Evolutionary conservation across 1,140 invertebrate genomes (phyloP).

Genomic region (Papilio xuthus): DNA sequence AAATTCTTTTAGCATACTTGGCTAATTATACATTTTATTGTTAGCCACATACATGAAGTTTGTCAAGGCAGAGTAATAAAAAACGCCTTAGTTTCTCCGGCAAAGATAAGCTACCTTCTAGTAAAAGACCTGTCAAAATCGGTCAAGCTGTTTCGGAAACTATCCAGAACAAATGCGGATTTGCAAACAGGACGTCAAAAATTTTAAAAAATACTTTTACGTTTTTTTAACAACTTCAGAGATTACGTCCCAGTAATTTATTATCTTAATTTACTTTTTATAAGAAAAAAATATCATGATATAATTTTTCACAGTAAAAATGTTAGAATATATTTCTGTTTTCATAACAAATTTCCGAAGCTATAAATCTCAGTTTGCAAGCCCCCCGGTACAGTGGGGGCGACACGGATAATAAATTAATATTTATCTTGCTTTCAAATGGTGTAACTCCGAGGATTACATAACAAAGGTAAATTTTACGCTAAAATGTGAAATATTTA

Average conservation of each 20-base stretch:
- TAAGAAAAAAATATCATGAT: background rate
- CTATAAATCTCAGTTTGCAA: conserved; percentile 15
- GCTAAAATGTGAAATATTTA: conserved; percentile 17
- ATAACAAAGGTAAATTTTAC: conserved; percentile 4
- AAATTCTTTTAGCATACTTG: background rate
- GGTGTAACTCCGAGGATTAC: background rate
- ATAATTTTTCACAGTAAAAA: background rate
- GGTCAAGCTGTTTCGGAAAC: no score
- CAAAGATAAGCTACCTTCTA: no score
- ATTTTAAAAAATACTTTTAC: no score
- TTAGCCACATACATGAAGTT: background rate
- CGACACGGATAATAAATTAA: conserved; percentile 25
- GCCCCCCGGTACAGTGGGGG: background rate
- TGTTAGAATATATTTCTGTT: background rate
- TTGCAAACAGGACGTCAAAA: no score
- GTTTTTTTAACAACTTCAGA: no score
- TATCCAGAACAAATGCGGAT: no score
- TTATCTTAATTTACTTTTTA: no score
- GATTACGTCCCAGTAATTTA: no score
- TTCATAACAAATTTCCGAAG: conserved; percentile 1
- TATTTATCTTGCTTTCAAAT: conserved; percentile 29
- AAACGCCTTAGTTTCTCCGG: no score
- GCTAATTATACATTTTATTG: background rate
- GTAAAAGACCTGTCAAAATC: no score
- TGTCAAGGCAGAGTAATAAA: no score